Percentiles rank a stretch among this genome's conserved stretches.
phyloP scores from a whole-genome alignment of 2,113 vertebrate genomes.

The Anser brachyrhynchus region DNA sequence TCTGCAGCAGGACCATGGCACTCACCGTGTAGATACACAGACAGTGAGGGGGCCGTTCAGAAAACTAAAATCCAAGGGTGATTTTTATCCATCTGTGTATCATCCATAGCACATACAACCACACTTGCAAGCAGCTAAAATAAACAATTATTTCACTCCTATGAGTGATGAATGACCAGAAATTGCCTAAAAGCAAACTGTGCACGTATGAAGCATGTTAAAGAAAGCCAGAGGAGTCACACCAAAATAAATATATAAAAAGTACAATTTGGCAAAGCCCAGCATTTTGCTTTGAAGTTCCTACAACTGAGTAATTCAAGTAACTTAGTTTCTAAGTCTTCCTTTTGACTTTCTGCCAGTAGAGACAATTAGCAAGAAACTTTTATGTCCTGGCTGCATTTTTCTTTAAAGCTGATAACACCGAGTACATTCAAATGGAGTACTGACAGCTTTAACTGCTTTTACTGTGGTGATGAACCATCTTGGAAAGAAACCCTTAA shows the following conservation, averaged over 20 bases:
- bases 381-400: background rate
- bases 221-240: background rate
- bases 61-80: background rate
- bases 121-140: background rate
- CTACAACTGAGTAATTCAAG: background rate
- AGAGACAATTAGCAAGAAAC: background rate
- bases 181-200: background rate
- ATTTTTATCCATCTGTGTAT: background rate
- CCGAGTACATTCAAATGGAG: background rate
- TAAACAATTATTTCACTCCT: fast-evolving
- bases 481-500: background rate
- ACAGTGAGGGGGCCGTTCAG: fast-evolving
- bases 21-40: background rate
- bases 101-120: background rate
- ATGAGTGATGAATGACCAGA: too few species aligned
- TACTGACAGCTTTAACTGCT: conserved; percentile 15
- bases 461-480: conserved; percentile 1
- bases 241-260: background rate
- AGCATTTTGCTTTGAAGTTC: background rate
- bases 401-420: background rate
- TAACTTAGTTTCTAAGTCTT: background rate
- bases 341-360: background rate
- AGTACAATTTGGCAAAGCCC: background rate
- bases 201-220: fast-evolving
- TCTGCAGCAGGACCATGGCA: fast-evolving